Conservation (phyloP, 2,797 vertebrate genomes). For the Novumbra hubbsi region DNA sequence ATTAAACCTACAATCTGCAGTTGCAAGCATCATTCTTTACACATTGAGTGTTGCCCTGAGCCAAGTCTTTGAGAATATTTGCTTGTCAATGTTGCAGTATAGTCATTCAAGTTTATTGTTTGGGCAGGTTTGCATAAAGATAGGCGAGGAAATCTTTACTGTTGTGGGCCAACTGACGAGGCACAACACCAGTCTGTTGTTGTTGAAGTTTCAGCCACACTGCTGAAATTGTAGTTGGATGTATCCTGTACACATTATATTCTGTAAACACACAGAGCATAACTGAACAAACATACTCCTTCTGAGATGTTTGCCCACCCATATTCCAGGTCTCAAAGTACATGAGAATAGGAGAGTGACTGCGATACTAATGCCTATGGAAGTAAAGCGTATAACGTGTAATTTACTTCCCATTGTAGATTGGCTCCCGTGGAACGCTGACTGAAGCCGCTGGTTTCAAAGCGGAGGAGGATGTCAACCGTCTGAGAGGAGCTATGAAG, state of each 20-base stretch:
- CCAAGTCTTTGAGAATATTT: background rate
- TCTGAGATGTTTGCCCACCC: no score
- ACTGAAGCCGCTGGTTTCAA: conserved; percentile 82
- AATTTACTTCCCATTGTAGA: conserved; percentile 46
- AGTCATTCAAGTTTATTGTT: background rate
- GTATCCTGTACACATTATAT: background rate
- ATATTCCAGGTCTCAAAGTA: background rate
- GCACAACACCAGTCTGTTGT: background rate
- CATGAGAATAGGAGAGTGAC: background rate
- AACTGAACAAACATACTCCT: no score
- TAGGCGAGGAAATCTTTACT: background rate
- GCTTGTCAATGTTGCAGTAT: background rate
- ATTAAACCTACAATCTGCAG: no score
- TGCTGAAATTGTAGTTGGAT: no score
- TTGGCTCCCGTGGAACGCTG: conserved; percentile 80
- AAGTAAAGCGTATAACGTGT: background rate
- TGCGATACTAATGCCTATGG: background rate
- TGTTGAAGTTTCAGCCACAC: background rate
- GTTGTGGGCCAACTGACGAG: background rate
- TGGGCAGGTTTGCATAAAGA: background rate
- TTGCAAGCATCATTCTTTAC: no score
- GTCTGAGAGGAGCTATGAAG: conserved; percentile 89
- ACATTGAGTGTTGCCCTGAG: no score
- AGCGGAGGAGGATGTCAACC: conserved; percentile 78
- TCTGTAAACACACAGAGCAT: no score